Conservation (phyloP, 2,113 vertebrate genomes). For the Isurus oxyrinchus region DNA sequence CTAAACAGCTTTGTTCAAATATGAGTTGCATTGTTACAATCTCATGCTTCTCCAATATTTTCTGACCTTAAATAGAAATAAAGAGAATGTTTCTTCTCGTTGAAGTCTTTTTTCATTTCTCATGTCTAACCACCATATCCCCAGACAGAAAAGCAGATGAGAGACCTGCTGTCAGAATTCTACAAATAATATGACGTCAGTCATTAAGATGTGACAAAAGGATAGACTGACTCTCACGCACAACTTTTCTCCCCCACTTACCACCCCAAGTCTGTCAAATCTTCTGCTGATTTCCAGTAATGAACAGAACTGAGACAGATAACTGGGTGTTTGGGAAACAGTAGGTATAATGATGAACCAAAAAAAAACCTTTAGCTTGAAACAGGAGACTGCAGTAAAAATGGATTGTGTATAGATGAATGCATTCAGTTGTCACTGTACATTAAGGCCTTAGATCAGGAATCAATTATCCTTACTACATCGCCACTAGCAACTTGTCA, state of each 20-base stretch:
- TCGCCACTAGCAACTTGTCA: neutral
- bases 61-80: neutral
- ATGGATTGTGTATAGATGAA: neutral
- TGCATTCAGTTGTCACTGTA: constrained; percentile 1
- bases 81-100: neutral
- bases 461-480: constrained; percentile 3
- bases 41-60: neutral
- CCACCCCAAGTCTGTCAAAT: neutral
- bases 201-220: neutral
- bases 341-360: neutral
- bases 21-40: neutral
- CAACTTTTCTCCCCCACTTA: neutral
- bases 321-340: neutral
- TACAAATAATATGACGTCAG: neutral
- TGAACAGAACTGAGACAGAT: constrained; percentile 15
- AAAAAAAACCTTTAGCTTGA: neutral
- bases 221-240: neutral
- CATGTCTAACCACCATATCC: neutral
- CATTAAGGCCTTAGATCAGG: constrained; percentile 7
- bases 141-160: neutral
- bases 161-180: neutral
- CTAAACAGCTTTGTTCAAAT: neutral
- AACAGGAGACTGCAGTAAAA: neutral
- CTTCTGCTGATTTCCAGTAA: neutral
- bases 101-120: neutral